Evolutionary conservation across 2,797 vertebrate genomes (phyloP).

Genomic region (Bradypodion ventrale): DNA sequence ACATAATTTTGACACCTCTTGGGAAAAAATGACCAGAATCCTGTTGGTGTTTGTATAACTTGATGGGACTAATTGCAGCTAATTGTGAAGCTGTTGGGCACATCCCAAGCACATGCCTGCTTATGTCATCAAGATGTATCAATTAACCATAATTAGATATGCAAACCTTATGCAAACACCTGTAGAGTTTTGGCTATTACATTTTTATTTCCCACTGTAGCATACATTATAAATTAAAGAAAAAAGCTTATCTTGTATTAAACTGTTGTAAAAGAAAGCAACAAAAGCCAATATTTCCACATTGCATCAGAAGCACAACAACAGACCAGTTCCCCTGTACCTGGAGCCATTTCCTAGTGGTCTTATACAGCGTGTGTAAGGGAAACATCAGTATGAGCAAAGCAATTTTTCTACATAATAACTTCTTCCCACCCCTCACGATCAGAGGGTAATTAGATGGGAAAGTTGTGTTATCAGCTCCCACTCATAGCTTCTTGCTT

Average conservation of each 20-base stretch:
- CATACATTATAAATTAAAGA: neutral
- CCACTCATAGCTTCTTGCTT: neutral
- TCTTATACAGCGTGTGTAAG: neutral
- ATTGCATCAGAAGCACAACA: neutral
- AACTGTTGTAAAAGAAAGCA: neutral
- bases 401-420: neutral
- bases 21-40: too few relatives aligned
- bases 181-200: too few relatives aligned
- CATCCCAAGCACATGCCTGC: too few relatives aligned
- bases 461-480: neutral
- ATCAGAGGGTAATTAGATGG: neutral
- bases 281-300: neutral
- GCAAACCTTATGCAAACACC: too few relatives aligned
- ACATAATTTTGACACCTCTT: neutral
- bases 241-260: too few relatives aligned
- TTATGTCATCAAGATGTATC: too few relatives aligned
- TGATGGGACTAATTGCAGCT: too few relatives aligned
- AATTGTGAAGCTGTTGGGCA: too few relatives aligned
- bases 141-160: too few relatives aligned
- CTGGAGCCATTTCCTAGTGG: neutral
- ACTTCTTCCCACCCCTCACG: neutral
- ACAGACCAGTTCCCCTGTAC: neutral
- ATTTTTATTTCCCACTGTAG: neutral
- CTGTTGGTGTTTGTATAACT: too few relatives aligned
- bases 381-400: neutral